A percentile compares a stretch with the other conserved stretches of the same genome.
These are phyloP conservation scores for Halichondria panicea DNA, from an alignment of 37 sponge, comb jelly and placozoan genomes.

Conservation along the genomic window DNA sequence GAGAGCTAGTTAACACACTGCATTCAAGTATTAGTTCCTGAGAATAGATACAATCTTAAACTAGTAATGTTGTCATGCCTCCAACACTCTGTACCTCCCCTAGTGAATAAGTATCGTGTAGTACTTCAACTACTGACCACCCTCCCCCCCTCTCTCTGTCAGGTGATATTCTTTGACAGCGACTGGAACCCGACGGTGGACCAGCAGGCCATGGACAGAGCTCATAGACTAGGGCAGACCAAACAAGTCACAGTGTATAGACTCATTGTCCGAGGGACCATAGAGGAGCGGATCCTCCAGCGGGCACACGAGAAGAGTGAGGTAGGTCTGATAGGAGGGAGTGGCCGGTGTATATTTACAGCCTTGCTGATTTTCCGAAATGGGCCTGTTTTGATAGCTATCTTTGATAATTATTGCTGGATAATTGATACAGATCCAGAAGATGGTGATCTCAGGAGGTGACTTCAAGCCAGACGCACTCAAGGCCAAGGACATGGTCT, in stretches of 20 bases:
- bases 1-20: neutral
- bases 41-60: neutral
- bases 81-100: no score
- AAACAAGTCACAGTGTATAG: slow-evolving; percentile 96
- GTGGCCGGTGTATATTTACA: neutral
- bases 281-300: slow-evolving; percentile 94
- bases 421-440: slow-evolving; percentile 72
- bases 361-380: neutral
- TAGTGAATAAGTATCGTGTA: no score
- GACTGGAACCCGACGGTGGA: slow-evolving; percentile 99
- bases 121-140: no score
- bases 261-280: slow-evolving; percentile 89
- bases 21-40: neutral
- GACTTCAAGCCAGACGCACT: slow-evolving; percentile 88
- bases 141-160: neutral
- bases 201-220: slow-evolving; percentile 98
- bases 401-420: neutral
- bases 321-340: slow-evolving; percentile 13
- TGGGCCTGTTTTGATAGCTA: neutral
- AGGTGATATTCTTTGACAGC: slow-evolving; percentile 94
- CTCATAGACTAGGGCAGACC: slow-evolving; percentile 96
- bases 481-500: slow-evolving; percentile 94
- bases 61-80: no score
- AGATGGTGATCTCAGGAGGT: slow-evolving; percentile 97
- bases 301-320: slow-evolving; percentile 97